phyloP scores from a whole-genome alignment of 1,140 invertebrate species.

The Thaumatotibia leucotreta region DNA sequence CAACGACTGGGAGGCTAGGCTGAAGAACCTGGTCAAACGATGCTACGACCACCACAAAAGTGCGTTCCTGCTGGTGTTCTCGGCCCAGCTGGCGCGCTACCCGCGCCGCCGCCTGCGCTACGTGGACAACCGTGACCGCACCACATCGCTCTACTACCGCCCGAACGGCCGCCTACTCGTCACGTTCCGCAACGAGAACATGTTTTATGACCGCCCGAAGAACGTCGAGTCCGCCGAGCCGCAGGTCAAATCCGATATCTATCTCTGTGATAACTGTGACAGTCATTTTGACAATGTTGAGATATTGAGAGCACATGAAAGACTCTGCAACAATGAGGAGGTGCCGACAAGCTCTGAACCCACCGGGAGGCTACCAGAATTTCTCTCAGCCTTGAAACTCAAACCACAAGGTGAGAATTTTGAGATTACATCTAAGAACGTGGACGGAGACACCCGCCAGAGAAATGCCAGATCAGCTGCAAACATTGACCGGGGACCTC shows the following conservation, averaged over 20 bases:
- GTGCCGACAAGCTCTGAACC: constrained; percentile 31
- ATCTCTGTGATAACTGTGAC: constrained; percentile 85
- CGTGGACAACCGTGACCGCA: constrained; percentile 84
- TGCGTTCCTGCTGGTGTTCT: constrained; percentile 83
- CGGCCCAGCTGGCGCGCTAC: constrained; percentile 81
- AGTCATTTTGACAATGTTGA: constrained; percentile 73
- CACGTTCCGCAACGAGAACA: constrained; percentile 86
- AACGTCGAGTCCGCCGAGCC: constrained; percentile 36
- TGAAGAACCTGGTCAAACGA: constrained; percentile 81
- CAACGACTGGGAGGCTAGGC: constrained; percentile 79
- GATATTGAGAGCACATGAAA: constrained; percentile 60
- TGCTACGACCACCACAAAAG: constrained; percentile 86
- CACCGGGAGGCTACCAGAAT: constrained; percentile 50
- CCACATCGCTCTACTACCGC: constrained; percentile 83
- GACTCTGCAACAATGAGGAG: constrained; percentile 62
- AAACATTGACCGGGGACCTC: constrained; percentile 59
- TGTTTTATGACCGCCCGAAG: constrained; percentile 77
- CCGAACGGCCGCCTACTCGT: constrained; percentile 81
- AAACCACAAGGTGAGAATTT: constrained; percentile 28
- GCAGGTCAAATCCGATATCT: constrained; percentile 77
- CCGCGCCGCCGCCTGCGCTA: constrained; percentile 80
- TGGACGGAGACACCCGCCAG: constrained; percentile 34
- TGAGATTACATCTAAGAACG: constrained; percentile 17
- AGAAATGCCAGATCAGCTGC: constrained; percentile 47
- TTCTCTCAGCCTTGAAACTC: constrained; percentile 58